Evolutionary conservation across 1,140 invertebrate species (phyloP).

Genomic region (Zophobas atratus): DNA sequence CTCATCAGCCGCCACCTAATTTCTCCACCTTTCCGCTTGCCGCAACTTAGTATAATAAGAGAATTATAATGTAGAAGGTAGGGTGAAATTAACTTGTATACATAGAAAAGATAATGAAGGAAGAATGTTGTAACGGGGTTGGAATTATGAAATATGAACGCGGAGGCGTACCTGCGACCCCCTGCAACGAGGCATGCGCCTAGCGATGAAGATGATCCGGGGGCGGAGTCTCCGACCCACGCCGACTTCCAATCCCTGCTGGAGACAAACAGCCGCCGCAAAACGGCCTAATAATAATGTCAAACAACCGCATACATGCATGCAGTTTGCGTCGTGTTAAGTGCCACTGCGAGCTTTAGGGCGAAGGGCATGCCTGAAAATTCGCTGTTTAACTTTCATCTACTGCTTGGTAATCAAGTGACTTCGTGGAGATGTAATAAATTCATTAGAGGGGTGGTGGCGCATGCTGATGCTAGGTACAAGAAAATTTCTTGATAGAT

Average conservation of each 20-base stretch:
- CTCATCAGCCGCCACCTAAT: neutral
- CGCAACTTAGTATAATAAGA: conserved; percentile 20
- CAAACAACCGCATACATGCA: conserved; percentile 2
- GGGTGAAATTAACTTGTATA: conserved; percentile 46
- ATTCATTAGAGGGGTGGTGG: too few species aligned
- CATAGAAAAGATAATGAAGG: conserved; percentile 46
- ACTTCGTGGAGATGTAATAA: too few species aligned
- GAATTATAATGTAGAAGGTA: conserved; percentile 40
- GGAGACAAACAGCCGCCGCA: conserved; percentile 33
- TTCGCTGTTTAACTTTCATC: too few species aligned
- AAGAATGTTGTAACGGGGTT: conserved; percentile 44
- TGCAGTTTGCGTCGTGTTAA: too few species aligned
- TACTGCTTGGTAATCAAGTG: too few species aligned
- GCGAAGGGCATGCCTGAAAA: too few species aligned
- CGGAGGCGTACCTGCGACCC: conserved; percentile 48
- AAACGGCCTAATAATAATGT: conserved; percentile 40
- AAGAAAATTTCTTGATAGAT: too few species aligned
- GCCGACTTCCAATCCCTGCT: conserved; percentile 36
- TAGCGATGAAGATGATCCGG: conserved; percentile 33
- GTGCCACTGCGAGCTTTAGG: too few species aligned
- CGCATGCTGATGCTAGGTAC: too few species aligned
- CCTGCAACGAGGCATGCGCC: conserved; percentile 29
- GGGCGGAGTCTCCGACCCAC: conserved; percentile 37
- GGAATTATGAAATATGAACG: conserved; percentile 47
- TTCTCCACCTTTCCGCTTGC: neutral